phyloP scores from a whole-genome alignment of 2,888 invertebrate species.

The Petrophora chlorosata region DNA sequence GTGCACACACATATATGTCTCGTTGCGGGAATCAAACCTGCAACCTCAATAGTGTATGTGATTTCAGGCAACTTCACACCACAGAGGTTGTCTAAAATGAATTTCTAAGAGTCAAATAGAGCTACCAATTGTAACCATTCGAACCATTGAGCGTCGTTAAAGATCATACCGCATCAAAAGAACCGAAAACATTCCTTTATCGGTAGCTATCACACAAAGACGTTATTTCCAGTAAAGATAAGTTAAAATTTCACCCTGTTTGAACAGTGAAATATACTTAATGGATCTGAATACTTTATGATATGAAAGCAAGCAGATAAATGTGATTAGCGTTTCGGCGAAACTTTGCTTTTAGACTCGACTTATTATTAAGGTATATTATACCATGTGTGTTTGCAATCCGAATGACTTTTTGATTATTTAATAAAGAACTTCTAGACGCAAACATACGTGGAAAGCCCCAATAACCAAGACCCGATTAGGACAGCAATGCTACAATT shows the following conservation, averaged over 20 bases:
- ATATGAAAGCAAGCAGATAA: conserved; percentile 24
- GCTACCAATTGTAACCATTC: no score
- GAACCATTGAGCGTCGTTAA: no score
- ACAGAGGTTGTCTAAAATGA: no score
- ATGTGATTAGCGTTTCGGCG: conserved; percentile 8
- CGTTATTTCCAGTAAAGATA: neutral
- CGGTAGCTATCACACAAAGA: neutral
- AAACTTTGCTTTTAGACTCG: conserved; percentile 15
- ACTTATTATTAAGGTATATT: neutral
- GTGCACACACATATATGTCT: no score
- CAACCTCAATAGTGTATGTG: no score
- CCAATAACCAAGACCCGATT: neutral
- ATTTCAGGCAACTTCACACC: no score
- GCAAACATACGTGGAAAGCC: no score
- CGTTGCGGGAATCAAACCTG: no score
- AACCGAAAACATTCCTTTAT: no score
- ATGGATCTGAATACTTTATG: conserved; percentile 40
- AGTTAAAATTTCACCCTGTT: conserved; percentile 3
- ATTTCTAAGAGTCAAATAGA: no score
- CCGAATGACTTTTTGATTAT: neutral
- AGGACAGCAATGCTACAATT: no score
- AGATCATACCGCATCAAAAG: no score
- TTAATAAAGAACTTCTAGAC: neutral
- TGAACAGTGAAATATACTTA: conserved; percentile 38
- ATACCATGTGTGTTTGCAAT: neutral